phyloP scores from a whole-genome alignment of 64 coral and sea anemone species.

The Montipora sp. region DNA sequence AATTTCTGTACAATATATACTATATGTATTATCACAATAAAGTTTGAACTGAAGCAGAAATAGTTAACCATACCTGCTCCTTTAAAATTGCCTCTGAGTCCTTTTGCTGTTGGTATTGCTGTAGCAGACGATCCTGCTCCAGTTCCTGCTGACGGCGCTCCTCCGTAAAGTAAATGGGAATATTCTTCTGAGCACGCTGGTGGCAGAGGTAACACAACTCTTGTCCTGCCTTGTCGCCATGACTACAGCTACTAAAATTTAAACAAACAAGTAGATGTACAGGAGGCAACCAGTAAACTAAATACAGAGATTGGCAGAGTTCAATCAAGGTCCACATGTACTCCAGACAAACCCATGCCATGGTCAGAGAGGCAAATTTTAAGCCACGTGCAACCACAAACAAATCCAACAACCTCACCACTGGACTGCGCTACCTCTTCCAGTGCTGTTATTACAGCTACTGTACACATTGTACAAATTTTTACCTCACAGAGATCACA shows the following conservation, averaged over 20 bases:
- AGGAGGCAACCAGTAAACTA: too few species aligned
- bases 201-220: constrained; percentile 93
- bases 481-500: too few species aligned
- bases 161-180: constrained; percentile 84
- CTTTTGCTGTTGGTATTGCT: constrained; percentile 91
- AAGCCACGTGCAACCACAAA: too few species aligned
- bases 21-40: neutral
- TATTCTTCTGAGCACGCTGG: constrained; percentile 84
- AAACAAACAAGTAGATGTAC: neutral
- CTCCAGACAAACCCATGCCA: too few species aligned
- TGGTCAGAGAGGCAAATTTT: too few species aligned
- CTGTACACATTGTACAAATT: too few species aligned
- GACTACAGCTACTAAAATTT: constrained; percentile 11
- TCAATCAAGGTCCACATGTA: too few species aligned
- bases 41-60: neutral
- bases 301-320: too few species aligned
- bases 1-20: too few species aligned
- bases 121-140: constrained; percentile 80
- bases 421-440: too few species aligned
- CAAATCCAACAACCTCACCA: too few species aligned
- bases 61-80: constrained; percentile 56
- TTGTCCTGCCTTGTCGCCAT: constrained; percentile 83
- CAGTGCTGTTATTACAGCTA: too few species aligned
- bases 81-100: constrained; percentile 76
- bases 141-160: constrained; percentile 77